A percentile compares a stretch with the other conserved stretches of the same genome.
Evolutionary conservation across 2,797 vertebrate genomes (phyloP).

Genomic region (Ptychadena robeensis): DNA sequence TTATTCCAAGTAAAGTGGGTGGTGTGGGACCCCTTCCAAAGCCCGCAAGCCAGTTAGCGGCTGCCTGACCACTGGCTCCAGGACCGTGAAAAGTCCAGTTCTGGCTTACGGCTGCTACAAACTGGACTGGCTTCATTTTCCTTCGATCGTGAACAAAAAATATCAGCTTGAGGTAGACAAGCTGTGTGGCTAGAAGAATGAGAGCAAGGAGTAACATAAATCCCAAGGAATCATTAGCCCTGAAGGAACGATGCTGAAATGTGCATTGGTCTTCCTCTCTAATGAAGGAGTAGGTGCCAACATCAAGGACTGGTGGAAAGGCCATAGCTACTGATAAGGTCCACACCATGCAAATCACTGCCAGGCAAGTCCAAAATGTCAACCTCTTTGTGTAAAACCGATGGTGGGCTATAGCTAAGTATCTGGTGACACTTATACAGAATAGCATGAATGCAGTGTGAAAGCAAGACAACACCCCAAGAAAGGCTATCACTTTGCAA

Average conservation of each 20-base stretch:
- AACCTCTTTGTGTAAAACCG: slow-evolving; percentile 98
- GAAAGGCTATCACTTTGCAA: slow-evolving; percentile 99
- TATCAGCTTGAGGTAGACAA: slow-evolving; percentile 99
- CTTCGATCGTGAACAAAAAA: slow-evolving; percentile 98
- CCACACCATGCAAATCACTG: slow-evolving; percentile 99
- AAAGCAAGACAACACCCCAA: slow-evolving; percentile 98
- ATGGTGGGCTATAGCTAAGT: slow-evolving; percentile 98
- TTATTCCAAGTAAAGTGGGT: slow-evolving; percentile 96
- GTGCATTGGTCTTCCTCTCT: slow-evolving; percentile 99
- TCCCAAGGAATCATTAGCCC: slow-evolving; percentile 97
- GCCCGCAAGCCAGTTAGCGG: slow-evolving; percentile 98
- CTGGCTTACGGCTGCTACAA: slow-evolving; percentile 98
- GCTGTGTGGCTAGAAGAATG: slow-evolving; percentile 98
- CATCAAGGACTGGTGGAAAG: slow-evolving; percentile 96
- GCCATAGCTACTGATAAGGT: slow-evolving; percentile 99
- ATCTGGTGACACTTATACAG: slow-evolving; percentile 97
- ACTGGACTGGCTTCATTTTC: slow-evolving; percentile 99
- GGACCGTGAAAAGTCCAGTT: slow-evolving; percentile 99
- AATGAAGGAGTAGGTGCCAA: slow-evolving; percentile 98
- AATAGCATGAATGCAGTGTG: slow-evolving; percentile 99
- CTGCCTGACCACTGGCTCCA: slow-evolving; percentile 96
- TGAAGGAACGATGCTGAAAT: slow-evolving; percentile 98
- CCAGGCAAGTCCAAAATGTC: slow-evolving; percentile 98
- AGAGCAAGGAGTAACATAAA: slow-evolving; percentile 99
- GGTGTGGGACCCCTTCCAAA: slow-evolving; percentile 98